Evolutionary conservation across 2,797 vertebrate species (phyloP).

Genomic region (Muraenolepis orangiensis): DNA sequence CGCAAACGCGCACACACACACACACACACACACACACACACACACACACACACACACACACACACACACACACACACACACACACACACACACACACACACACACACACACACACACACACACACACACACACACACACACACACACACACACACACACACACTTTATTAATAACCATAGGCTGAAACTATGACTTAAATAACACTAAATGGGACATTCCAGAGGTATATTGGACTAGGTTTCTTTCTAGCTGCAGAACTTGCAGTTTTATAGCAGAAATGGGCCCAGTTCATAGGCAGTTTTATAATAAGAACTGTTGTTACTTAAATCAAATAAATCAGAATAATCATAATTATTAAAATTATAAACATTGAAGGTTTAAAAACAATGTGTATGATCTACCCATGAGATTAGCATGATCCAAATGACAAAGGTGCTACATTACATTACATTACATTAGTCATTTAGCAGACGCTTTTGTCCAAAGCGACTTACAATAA

Average conservation of each 20-base stretch:
- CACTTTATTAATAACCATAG: too few species aligned
- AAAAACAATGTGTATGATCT: neutral
- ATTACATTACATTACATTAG: too few species aligned
- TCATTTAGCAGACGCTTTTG: too few species aligned
- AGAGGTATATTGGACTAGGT: too few species aligned
- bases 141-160: neutral
- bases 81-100: neutral
- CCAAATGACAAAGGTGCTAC: neutral
- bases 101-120: neutral
- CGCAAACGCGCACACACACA: too few species aligned
- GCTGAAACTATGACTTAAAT: too few species aligned
- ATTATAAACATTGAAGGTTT: too few species aligned
- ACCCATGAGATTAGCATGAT: neutral
- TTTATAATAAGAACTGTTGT: neutral
- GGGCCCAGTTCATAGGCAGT: neutral
- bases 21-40: neutral
- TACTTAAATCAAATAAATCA: too few species aligned
- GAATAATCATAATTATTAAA: neutral
- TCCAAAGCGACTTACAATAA: too few species aligned
- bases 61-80: neutral
- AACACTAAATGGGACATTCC: too few species aligned
- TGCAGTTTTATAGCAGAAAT: neutral
- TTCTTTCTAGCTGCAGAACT: too few species aligned
- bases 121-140: neutral
- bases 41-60: conserved; percentile 1